phyloP scores from a whole-genome alignment of 2,797 vertebrate genomes.

The Hyperoplus lanceolatus region DNA sequence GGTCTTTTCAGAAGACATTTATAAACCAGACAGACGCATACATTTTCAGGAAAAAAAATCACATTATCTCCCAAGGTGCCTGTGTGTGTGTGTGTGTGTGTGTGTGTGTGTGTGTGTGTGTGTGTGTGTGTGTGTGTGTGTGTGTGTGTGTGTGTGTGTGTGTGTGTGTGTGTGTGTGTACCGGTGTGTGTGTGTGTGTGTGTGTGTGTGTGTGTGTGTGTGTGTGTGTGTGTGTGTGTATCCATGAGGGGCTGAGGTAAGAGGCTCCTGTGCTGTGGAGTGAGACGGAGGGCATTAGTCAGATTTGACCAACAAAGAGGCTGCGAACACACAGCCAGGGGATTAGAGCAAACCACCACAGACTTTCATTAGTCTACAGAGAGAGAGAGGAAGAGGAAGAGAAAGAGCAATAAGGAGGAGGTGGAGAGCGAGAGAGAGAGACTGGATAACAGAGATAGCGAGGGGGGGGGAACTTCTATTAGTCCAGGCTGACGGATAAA shows the following conservation, averaged over 20 bases:
- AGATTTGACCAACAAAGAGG: constrained; percentile 86
- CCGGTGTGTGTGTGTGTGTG: constrained; percentile 27
- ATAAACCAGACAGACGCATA: constrained; percentile 4
- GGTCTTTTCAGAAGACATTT: constrained; percentile 7
- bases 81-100: constrained; percentile 17
- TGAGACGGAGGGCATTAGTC: constrained; percentile 84
- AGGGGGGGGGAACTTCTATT: constrained; percentile 62
- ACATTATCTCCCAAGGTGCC: constrained; percentile 32
- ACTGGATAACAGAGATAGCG: constrained; percentile 69
- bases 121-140: constrained; percentile 23
- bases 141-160: constrained; percentile 22
- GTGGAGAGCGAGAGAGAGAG: constrained; percentile 59
- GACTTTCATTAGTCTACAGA: constrained; percentile 84
- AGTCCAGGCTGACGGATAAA: constrained; percentile 55
- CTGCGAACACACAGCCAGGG: constrained; percentile 75
- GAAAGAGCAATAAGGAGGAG: constrained; percentile 70
- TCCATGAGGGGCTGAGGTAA: constrained; percentile 67
- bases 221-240: constrained; percentile 29
- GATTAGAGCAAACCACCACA: constrained; percentile 83
- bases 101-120: constrained; percentile 3
- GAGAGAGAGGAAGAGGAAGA: constrained; percentile 61
- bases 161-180: background rate
- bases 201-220: constrained; percentile 23
- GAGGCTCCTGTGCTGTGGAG: constrained; percentile 73
- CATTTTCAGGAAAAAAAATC: constrained; percentile 37